Percentiles rank a stretch among this genome's conserved stretches.
Conservation (phyloP, 2,888 invertebrate genomes). For the Drymonia ruficornis region DNA sequence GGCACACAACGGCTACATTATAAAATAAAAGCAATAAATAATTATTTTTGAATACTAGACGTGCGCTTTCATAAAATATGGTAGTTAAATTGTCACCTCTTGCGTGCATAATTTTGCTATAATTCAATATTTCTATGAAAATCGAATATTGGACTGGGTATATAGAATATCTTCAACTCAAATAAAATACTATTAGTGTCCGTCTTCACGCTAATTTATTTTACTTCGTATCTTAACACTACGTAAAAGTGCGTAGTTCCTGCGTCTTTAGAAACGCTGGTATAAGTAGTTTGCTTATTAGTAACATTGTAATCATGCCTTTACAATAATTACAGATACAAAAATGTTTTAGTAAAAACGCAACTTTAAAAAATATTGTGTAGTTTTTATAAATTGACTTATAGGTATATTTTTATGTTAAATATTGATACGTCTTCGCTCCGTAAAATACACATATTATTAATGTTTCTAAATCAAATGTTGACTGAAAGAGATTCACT, state of each 20-base stretch:
- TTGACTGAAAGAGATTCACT: slow-evolving; percentile 39
- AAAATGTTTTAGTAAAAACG: no score
- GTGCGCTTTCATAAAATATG: neutral
- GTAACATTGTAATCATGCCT: no score
- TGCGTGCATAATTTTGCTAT: neutral
- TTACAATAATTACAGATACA: no score
- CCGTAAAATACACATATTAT: slow-evolving; percentile 26
- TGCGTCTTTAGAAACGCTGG: no score
- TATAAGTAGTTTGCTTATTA: no score
- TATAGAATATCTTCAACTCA: neutral
- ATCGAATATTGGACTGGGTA: neutral
- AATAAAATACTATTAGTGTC: no score
- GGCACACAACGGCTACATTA: neutral
- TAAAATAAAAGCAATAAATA: neutral
- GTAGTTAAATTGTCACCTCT: neutral
- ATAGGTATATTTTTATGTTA: slow-evolving; percentile 2
- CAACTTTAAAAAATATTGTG: no score
- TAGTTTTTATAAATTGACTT: neutral
- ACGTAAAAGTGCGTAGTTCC: no score
- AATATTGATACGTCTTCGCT: slow-evolving; percentile 15
- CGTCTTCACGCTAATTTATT: no score
- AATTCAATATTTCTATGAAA: neutral
- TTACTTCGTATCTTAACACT: no score
- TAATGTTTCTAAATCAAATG: slow-evolving; percentile 33
- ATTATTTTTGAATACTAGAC: neutral